These are phyloP conservation scores for Microctenopoma lineatum DNA, from an alignment of 2,797 vertebrate species.

Conservation along the genomic window DNA sequence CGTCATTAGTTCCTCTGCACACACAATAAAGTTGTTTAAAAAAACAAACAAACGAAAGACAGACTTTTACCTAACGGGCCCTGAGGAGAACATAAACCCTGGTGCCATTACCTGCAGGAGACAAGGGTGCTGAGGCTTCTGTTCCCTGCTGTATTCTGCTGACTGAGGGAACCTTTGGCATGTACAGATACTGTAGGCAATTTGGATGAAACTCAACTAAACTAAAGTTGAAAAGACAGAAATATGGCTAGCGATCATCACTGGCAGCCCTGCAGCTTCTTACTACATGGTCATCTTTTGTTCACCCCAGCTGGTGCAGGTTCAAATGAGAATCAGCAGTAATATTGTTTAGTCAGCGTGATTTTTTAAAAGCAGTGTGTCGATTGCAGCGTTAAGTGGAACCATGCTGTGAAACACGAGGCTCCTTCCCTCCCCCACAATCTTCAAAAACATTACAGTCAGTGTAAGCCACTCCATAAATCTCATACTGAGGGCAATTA, in stretches of 20 bases:
- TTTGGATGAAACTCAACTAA: no score
- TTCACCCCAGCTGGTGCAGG: not conserved
- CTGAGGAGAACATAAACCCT: not conserved
- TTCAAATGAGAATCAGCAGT: slow-evolving; percentile 10
- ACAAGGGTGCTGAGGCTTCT: no score
- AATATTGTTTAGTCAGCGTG: slow-evolving; percentile 36
- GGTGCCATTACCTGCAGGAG: no score
- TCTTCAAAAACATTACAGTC: slow-evolving; percentile 38
- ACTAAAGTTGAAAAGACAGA: not conserved
- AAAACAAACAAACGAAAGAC: slow-evolving; percentile 18
- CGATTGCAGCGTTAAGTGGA: slow-evolving; percentile 35
- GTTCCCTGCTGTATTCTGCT: no score
- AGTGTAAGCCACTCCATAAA: slow-evolving; percentile 55
- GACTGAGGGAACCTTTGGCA: no score
- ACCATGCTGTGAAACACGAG: slow-evolving; percentile 47
- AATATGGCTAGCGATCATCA: not conserved
- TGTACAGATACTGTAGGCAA: no score
- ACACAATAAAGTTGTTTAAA: not conserved
- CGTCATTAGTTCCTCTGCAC: slow-evolving; percentile 1
- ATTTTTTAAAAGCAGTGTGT: slow-evolving; percentile 29
- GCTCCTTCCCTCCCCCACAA: slow-evolving; percentile 22
- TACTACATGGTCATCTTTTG: not conserved
- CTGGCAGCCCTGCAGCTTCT: not conserved
- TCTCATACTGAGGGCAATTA: slow-evolving; percentile 54
- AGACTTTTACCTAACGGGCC: slow-evolving; percentile 10